Evolutionary conservation across 2,113 vertebrate species (phyloP), one percentile per base, ranked within the genome.

Genomic region (Tiliqua scincoides): DNA sequence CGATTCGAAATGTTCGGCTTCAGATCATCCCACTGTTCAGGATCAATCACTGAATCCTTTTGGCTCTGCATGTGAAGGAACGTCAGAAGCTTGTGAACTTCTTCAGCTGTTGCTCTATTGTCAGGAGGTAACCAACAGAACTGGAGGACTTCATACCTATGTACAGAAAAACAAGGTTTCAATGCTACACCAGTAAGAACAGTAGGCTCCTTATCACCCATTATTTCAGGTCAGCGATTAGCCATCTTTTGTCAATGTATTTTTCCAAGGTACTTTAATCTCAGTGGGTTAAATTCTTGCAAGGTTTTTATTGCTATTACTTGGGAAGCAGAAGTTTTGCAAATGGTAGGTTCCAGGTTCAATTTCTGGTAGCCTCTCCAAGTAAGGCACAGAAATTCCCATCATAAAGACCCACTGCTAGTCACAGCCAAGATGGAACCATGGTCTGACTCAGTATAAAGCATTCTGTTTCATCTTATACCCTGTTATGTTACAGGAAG

Each of bases 41-140:
- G 99, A 91, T 99, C 98, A 1, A 97, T 97, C 79, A 98, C 98
- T 0, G 97, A 95, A 93, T 98, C 98, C 94, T 97, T 97, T 85
- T 99, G 98, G 91, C 98, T 98, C 86, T 99, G 99, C 98, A 99
- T 97, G 77, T 98, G 98, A 77, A 99, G 97, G 88, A 98, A 99
- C 43, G 97, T 98, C 20, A 99, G 91, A 85, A 99, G 96, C 37
- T 98, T 97, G 68, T 99, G 98, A 30, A 99, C 98, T 73, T 99
- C 98, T 79, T 99, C 99, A 0, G 98, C 98, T 0, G 98, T 98
- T 0, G 98, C 98, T 65, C 99, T 96, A 94, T 97, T 98, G 86
- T 99, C 98, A 74, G 98, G 96, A 27, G 98, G 95, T 62, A 99
- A 93, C 99, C 99, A 99, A 63, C 99, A 99, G 94, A 99, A 98